Evolutionary conservation across 2,113 vertebrate species (phyloP).

Genomic region (Phoxinus phoxinus): DNA sequence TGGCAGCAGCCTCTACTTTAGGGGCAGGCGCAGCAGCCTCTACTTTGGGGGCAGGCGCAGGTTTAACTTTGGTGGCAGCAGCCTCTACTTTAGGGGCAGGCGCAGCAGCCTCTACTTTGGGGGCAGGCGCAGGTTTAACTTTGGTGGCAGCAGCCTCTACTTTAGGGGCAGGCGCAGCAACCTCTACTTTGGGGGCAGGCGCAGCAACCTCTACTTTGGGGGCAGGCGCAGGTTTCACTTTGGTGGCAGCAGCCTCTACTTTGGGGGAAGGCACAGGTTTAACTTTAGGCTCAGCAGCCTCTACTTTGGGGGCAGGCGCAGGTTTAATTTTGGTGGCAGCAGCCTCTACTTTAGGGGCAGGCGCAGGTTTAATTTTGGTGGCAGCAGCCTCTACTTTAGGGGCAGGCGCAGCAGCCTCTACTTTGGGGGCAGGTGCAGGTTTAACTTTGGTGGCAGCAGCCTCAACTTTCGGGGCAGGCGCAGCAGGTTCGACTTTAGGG

Average conservation of each 20-base stretch:
- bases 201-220: neutral
- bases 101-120: neutral
- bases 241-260: neutral
- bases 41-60: neutral
- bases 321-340: no score
- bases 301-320: neutral
- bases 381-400: neutral
- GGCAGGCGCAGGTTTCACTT: no score
- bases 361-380: no score
- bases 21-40: neutral
- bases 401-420: neutral
- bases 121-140: conserved; percentile 60
- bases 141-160: conserved; percentile 17
- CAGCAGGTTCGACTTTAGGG: neutral
- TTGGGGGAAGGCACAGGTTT: neutral
- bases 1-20: neutral
- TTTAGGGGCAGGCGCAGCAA: neutral
- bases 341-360: neutral
- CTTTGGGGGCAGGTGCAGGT: neutral
- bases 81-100: conserved; percentile 45
- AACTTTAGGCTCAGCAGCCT: neutral
- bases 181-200: neutral
- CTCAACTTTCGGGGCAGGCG: neutral
- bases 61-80: no score
- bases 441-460: neutral